Conservation (phyloP, 2,113 vertebrate genomes). For the Poecile atricapillus region DNA sequence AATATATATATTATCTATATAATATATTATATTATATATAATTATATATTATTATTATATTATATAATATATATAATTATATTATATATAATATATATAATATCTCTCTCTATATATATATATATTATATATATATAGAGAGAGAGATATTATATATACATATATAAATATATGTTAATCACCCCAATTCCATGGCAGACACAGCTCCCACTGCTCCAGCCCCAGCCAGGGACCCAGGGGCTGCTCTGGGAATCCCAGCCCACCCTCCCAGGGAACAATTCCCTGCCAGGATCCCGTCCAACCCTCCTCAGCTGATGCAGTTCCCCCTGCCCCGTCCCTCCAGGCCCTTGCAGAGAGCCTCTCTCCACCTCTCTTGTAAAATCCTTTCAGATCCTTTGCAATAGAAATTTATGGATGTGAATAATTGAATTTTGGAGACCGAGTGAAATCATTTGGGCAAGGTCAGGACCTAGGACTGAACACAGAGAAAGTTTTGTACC, state of each 20-base stretch:
- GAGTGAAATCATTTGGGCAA: not conserved
- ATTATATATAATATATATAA: too few species aligned
- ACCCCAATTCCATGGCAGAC: fast-evolving
- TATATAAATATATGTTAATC: too few species aligned
- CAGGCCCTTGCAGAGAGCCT: too few species aligned
- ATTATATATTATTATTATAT: too few species aligned
- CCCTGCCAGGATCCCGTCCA: too few species aligned
- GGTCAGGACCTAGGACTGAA: not conserved
- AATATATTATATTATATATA: too few species aligned
- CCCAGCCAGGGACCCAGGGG: not conserved
- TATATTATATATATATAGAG: too few species aligned
- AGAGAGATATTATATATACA: too few species aligned
- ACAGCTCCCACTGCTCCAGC: not conserved
- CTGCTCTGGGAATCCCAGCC: not conserved
- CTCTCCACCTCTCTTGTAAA: not conserved
- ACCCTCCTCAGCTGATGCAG: not conserved
- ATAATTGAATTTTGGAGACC: not conserved
- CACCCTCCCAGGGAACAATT: too few species aligned
- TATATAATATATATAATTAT: too few species aligned
- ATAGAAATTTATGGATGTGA: fast-evolving
- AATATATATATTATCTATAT: too few species aligned
- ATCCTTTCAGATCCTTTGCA: not conserved
- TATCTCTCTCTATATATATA: too few species aligned
- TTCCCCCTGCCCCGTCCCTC: not conserved
- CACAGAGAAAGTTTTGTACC: not conserved